Base-by-base conservation (phyloP, 2,888 invertebrate genomes). In the Neuroscelio doddi region DNA sequence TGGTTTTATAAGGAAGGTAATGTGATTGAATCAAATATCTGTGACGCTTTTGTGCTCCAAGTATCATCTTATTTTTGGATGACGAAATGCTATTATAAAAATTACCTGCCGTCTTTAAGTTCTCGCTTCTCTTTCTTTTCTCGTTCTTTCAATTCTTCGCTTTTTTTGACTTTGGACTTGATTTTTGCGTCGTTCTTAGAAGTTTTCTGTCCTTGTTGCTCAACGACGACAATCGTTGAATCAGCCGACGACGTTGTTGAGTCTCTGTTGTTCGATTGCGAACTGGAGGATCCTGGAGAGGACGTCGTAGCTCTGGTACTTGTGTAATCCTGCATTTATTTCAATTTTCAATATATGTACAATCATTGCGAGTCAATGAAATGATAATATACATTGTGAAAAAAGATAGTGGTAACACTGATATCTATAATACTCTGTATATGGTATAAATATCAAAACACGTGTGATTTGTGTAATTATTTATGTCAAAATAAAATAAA, bases 241-340 rank as follows among this genome's bases (percentile, higher is more conserved):
- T 76, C 74, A 34, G 72, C 72, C 52, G 75, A 72, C 47, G 73
- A 70, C 53, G 73, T 72, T 44, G 74, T 73, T 12, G 75, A 64
- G 49, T 74, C 68, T 76, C 71, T 78, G 74, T 71, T 70, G 72
- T 69, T 78, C 63, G 72, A 73, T 55, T 71, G 78, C 46, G 59
- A 61, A 45, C 71, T 68, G 64, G 78, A 74, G 53, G 73, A 71
- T 51, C 73, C 70, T 46, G 74, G 70, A 67, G 76, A 73, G 27
- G 82, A 77, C 57, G 79, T 78, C 68, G 83, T 77, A 62, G 81
- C 77, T 72, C 82, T 79, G 68, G 70, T 79, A 69, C 76, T 82
- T 55, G 81, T 81, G 63, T 84, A 83, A 69, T 83, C 83, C 84
- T 83, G 74, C n/a, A n/a, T n/a, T n/a, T n/a, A n/a, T n/a, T n/a